Conservation (phyloP, 2,888 invertebrate species). For the Acronicta leporina region DNA sequence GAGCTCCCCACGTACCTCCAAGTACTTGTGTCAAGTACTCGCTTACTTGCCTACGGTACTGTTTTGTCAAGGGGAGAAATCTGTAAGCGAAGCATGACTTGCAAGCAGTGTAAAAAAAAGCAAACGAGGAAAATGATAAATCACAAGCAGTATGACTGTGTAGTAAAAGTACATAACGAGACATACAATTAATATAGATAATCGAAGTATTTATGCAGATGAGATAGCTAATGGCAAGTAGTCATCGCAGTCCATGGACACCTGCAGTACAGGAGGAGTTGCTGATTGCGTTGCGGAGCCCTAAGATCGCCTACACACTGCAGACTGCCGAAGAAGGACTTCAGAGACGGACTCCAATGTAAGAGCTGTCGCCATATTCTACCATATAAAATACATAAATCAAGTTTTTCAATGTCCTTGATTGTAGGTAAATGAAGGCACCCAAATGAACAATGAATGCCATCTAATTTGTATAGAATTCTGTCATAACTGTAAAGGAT, state of each 20-base stretch:
- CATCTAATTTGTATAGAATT: not conserved
- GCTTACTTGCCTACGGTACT: constrained; percentile 46
- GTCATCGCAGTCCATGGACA: too few relatives aligned
- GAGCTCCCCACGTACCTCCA: constrained; percentile 57
- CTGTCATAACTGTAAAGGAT: not conserved
- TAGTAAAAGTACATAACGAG: not conserved
- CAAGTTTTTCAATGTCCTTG: not conserved
- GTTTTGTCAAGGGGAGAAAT: constrained; percentile 64
- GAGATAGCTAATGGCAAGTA: too few relatives aligned
- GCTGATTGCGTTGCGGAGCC: too few relatives aligned
- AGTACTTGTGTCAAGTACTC: constrained; percentile 65
- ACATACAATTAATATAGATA: too few relatives aligned
- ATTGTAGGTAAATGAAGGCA: not conserved
- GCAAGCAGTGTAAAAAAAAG: constrained; percentile 24
- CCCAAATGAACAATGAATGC: not conserved
- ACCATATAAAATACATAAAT: not conserved
- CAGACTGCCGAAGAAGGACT: too few relatives aligned
- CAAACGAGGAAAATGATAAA: constrained; percentile 23
- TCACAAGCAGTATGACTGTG: constrained; percentile 1
- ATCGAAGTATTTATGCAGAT: too few relatives aligned
- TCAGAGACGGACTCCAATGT: too few relatives aligned
- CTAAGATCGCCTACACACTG: too few relatives aligned
- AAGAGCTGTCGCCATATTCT: too few relatives aligned
- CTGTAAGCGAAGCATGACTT: constrained; percentile 48
- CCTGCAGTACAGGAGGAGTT: too few relatives aligned